Evolutionary conservation across 2,797 vertebrate species (phyloP), one percentile per base, ranked within the genome.

Genomic region (Heteromormyrus szaboi): DNA sequence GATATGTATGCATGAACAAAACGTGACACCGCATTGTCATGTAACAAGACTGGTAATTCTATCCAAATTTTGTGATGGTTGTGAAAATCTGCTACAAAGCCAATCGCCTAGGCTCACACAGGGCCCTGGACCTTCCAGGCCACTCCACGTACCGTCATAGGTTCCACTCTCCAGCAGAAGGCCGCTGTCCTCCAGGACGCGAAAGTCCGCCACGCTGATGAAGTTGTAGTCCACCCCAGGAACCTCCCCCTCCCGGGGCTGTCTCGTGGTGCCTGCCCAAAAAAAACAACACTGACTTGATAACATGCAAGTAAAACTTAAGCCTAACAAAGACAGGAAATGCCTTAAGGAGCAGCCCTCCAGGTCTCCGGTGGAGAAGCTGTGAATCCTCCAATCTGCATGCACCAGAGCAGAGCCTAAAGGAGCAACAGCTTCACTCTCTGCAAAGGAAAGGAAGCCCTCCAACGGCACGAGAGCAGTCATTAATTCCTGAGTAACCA

Each of bases 141-240:
- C 51, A 46, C n/a, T 1, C 48, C 0, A 94, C 96, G 3, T 94
- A 99, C 98, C 98, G 89, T 99, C 99, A 51, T 99, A 99, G 0
- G 99, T 99, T 92, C 99, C 99, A n/a, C 99, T 99, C 95, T 99
- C 99, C 91, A 99, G 95, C 90, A 99, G 95, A 79, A 98, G 96
- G 91, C 98, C 98, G 3, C 97, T 98, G 94, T 99, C 98, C 90
- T 99, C 99, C 94, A 99, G 96, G 0, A 97, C 96, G 85, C 97
- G 97, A 88, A 99, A 99, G 90, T 99, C 98, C 87, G 96, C 98
- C 92, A 98, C 98, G 17, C 96, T 96, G 96, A 99, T 99, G 96
- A 99, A 99, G 91, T 99, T 99, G 92, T 99, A 99, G 95, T 99
- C 99, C 94, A 99, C 98, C 51, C 98, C 99, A 2, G 99, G 98